Conservation (phyloP, 2,113 vertebrate species). For the Turdus rufiventris region DNA sequence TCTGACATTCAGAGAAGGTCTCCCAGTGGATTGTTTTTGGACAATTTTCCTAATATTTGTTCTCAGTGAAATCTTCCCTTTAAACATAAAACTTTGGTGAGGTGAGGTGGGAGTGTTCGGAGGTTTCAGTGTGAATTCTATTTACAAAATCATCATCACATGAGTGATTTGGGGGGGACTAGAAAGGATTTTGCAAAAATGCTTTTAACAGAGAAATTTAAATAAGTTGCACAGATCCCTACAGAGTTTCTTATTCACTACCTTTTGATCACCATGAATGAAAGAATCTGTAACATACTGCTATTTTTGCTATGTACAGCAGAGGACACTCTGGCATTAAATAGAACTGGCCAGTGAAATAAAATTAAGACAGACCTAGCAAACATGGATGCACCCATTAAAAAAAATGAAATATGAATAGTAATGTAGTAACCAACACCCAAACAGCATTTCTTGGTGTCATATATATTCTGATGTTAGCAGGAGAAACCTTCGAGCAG, state of each 20-base stretch:
- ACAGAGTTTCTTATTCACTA: background rate
- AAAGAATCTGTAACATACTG: background rate
- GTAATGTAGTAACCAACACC: background rate
- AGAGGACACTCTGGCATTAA: conserved; percentile 49
- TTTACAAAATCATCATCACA: background rate
- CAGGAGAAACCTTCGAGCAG: background rate
- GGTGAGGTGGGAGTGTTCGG: fast-evolving
- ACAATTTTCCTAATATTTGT: background rate
- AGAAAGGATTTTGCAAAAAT: background rate
- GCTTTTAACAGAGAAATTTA: background rate
- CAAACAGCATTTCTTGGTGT: background rate
- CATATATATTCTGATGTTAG: background rate
- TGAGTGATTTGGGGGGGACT: background rate
- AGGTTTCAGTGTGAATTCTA: background rate
- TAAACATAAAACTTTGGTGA: background rate
- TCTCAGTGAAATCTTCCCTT: background rate
- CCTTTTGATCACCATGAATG: background rate
- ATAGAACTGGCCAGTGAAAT: background rate
- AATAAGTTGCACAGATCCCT: background rate
- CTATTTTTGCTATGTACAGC: conserved; percentile 26
- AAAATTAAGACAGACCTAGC: background rate
- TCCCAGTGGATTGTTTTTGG: background rate
- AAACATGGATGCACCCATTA: background rate
- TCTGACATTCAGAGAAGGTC: background rate
- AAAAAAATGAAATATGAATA: background rate